Evolutionary conservation across 2,113 vertebrate species (phyloP), one percentile per base, ranked within the genome.

Genomic region (Pelvicachromis taeniatus): DNA sequence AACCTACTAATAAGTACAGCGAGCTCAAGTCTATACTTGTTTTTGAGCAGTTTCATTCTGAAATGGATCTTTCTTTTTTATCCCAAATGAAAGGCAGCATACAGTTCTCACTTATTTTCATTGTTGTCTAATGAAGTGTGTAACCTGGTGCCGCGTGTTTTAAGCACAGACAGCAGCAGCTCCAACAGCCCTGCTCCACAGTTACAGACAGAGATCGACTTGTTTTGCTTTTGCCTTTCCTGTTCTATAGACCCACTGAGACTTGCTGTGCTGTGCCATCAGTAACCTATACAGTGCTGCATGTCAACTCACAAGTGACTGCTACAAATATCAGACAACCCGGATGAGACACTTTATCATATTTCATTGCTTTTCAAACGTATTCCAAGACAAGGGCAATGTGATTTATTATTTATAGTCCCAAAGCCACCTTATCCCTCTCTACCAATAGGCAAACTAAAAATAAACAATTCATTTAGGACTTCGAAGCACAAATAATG

Each of bases 311-410:
- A 95, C 91, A 95, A 96, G 95, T 95, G 95, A 95, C 93, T 95
- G 95, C 94, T 92, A 93, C 95, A 95, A 95, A 95, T 95, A 96
- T 95, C 95, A 93, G 92, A 93, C 95, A 89, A 92, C 85, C 95
- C 94, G 95, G 95, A 96, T 94, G 94, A 97, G 94, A 96, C 95
- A 95, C 94, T 96, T 96, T 94, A 96, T 96, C 96, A 94, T 89
- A 83, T 96, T 96, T 97, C 96, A 97, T 96, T 95, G 95, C 93
- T 95, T 96, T 96, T 96, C 95, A 96, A 95, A 95, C 87, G 95
- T 89, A 94, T 95, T 94, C 91, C 85, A 91, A 95, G 95, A 96
- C 93, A 92, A 95, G 93, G 94, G 93, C 93, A 91, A 93, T 92
- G 93, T 92, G 89, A 96, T 97, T 95, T 96, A 96, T 97, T 96